A percentile compares a stretch with the other conserved stretches of the same genome.
phyloP scores from a whole-genome alignment of 2,797 vertebrate species.

The Galaxias olidus region DNA sequence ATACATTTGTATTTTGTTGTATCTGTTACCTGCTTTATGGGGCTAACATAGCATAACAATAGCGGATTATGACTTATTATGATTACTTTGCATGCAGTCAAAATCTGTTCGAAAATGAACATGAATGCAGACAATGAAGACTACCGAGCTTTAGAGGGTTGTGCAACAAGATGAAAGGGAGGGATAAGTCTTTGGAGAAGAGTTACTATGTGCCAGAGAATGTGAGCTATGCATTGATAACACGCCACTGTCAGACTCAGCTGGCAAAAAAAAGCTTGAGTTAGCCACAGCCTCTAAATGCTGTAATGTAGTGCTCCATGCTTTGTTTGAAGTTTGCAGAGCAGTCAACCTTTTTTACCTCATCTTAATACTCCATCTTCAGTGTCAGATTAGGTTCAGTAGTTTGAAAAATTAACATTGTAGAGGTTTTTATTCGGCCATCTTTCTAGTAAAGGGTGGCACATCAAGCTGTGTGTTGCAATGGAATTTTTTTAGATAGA shows the following conservation, averaged over 20 bases:
- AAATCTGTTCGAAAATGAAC: neutral
- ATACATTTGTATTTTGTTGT: neutral
- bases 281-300: neutral
- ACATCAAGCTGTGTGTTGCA: too few species aligned
- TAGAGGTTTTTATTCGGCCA: too few species aligned
- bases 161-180: conserved; percentile 28
- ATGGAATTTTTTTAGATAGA: too few species aligned
- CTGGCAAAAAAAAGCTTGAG: conserved; percentile 11
- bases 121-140: neutral
- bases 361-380: neutral
- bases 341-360: conserved; percentile 13
- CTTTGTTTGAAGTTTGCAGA: conserved; percentile 19
- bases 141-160: neutral
- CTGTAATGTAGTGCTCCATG: conserved; percentile 15
- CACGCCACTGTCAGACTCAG: conserved; percentile 17
- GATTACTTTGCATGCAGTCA: neutral
- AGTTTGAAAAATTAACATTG: too few species aligned
- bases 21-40: neutral
- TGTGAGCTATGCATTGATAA: conserved; percentile 50
- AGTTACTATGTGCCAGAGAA: conserved; percentile 37
- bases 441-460: too few species aligned
- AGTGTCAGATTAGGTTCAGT: conserved; percentile 1
- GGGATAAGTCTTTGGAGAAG: conserved; percentile 6
- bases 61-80: too few species aligned
- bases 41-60: neutral